These are phyloP conservation scores for Rhegmatorhina hoffmannsi DNA, from an alignment of 2,113 vertebrate genomes.

Conservation along the genomic window DNA sequence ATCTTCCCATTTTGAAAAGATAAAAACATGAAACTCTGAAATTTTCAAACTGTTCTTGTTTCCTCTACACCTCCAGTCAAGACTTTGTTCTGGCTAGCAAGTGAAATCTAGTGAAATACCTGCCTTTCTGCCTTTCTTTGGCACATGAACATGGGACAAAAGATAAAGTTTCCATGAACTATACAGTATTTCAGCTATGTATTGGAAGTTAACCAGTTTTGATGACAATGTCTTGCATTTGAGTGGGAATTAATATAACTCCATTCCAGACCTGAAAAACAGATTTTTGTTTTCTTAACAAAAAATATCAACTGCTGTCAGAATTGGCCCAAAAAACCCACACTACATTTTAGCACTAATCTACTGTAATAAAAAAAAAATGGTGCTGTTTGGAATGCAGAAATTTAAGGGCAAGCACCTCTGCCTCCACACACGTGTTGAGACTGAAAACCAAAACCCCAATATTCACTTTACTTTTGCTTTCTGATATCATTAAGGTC, in stretches of 20 bases:
- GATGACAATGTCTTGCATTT: neutral
- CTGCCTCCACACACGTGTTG: neutral
- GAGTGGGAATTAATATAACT: neutral
- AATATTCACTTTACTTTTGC: neutral
- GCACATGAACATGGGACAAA: neutral
- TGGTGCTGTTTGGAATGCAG: neutral
- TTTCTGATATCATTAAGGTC: neutral
- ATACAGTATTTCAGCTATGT: neutral
- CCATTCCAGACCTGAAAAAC: neutral
- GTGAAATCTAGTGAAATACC: neutral
- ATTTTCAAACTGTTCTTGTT: neutral
- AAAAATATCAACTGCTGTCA: neutral
- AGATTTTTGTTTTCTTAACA: neutral
- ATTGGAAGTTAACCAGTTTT: neutral
- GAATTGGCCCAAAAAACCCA: neutral
- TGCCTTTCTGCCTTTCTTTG: neutral
- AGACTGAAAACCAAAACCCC: neutral
- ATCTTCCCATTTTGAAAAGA: neutral
- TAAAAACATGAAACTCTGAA: neutral
- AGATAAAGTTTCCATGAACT: neutral
- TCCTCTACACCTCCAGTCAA: neutral
- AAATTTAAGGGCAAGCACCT: neutral
- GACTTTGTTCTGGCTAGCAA: neutral
- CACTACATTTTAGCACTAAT: neutral
- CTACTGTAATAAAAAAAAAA: neutral